Evolutionary conservation across 2,888 invertebrate species (phyloP).

Genomic region (Melinaea marsaeus): DNA sequence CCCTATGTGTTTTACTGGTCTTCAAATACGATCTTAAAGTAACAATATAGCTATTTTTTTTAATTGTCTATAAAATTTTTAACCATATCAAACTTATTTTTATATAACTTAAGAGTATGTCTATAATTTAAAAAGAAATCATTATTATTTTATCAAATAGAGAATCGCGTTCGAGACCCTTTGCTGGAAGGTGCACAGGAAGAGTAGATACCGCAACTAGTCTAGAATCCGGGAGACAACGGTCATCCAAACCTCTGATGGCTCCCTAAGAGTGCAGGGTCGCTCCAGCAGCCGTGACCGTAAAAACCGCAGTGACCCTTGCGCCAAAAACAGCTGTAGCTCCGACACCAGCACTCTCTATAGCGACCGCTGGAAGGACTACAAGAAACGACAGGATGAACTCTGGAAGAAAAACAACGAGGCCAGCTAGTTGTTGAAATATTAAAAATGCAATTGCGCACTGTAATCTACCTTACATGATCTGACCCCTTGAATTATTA

Average conservation of each 20-base stretch:
- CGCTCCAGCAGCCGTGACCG: constrained; percentile 51
- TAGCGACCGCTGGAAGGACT: constrained; percentile 50
- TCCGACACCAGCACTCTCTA: constrained; percentile 50
- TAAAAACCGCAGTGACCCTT: constrained; percentile 33
- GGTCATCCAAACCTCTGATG: constrained; percentile 67
- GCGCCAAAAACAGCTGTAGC: constrained; percentile 36
- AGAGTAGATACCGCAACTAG: constrained; percentile 75
- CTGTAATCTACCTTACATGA: constrained; percentile 10
- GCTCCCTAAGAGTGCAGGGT: constrained; percentile 64
- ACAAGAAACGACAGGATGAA: constrained; percentile 32
- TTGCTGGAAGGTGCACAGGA: constrained; percentile 73
- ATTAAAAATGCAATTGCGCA: constrained; percentile 26
- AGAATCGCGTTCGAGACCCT: constrained; percentile 87
- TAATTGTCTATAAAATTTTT: no score
- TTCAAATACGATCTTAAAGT: no score
- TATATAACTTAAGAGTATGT: neutral
- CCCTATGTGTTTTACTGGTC: no score
- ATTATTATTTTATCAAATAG: constrained; percentile 74
- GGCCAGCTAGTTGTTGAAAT: constrained; percentile 20
- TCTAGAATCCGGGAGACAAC: constrained; percentile 80
- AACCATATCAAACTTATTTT: neutral
- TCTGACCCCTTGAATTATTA: no score
- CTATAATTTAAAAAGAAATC: no score
- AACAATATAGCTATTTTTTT: no score
- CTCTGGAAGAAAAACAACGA: constrained; percentile 29